phyloP scores from a whole-genome alignment of 2,113 vertebrate genomes.

The Onychostruthus taczanowskii region DNA sequence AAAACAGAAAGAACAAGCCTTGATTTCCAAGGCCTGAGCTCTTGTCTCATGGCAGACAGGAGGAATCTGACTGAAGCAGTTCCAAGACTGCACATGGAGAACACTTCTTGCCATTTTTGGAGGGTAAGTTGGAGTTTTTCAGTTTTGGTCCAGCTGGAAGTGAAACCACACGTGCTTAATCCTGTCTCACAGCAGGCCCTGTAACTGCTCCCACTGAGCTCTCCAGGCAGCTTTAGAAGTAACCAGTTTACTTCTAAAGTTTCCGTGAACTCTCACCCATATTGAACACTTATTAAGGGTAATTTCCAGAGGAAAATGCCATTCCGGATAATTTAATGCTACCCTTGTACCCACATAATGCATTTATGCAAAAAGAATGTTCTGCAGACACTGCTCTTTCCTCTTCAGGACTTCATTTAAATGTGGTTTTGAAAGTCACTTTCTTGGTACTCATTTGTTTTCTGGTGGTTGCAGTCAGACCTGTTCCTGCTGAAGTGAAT shows the following conservation, averaged over 20 bases:
- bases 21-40: background rate
- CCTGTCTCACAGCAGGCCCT: background rate
- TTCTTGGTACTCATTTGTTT: background rate
- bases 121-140: background rate
- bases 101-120: background rate
- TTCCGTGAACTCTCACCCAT: background rate
- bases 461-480: background rate
- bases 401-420: background rate
- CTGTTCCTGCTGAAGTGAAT: background rate
- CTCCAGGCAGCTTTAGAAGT: background rate
- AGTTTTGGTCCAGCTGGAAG: background rate
- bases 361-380: background rate
- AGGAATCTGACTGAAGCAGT: background rate
- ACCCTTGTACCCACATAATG: background rate
- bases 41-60: background rate
- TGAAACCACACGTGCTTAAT: background rate
- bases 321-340: background rate
- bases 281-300: background rate
- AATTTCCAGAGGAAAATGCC: slow-evolving; percentile 9
- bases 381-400: background rate
- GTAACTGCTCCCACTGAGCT: background rate
- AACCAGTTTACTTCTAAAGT: background rate
- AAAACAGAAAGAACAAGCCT: background rate
- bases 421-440: background rate
- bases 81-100: background rate